A percentile compares a stretch with the other conserved stretches of the same genome.
phyloP scores from a whole-genome alignment of 2,797 vertebrate genomes.

The Halcyon smyrnensis region DNA sequence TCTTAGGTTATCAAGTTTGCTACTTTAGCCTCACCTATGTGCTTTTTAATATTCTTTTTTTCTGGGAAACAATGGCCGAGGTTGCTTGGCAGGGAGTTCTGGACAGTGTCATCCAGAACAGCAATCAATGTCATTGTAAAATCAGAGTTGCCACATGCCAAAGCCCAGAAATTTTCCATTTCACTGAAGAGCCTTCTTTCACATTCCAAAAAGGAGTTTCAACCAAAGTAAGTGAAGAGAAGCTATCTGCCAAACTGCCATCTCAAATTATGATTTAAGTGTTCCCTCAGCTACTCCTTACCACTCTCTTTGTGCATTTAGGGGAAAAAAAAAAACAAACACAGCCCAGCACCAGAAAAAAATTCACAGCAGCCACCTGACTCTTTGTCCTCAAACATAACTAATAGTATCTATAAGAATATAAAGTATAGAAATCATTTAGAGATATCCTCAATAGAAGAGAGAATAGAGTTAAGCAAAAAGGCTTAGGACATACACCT shows the following conservation, averaged over 20 bases:
- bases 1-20: background rate
- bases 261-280: background rate
- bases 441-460: background rate
- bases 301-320: background rate
- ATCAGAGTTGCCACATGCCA: background rate
- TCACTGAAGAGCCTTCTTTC: background rate
- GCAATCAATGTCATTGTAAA: slow-evolving; percentile 6
- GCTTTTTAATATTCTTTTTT: background rate
- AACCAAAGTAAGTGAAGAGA: background rate
- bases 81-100: slow-evolving; percentile 5
- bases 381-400: background rate
- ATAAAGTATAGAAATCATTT: background rate
- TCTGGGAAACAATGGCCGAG: background rate
- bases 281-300: background rate
- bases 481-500: background rate
- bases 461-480: background rate
- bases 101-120: background rate
- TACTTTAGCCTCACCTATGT: background rate
- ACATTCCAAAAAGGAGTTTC: background rate
- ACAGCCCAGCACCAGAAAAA: background rate
- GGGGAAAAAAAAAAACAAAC: background rate
- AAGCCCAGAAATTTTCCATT: slow-evolving; percentile 41
- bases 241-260: background rate
- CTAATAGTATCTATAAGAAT: background rate
- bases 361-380: fast-evolving